Evolutionary conservation across 2,888 invertebrate genomes (phyloP), one percentile per base, ranked within the genome.

Genomic region (Agrilus biguttatus): DNA sequence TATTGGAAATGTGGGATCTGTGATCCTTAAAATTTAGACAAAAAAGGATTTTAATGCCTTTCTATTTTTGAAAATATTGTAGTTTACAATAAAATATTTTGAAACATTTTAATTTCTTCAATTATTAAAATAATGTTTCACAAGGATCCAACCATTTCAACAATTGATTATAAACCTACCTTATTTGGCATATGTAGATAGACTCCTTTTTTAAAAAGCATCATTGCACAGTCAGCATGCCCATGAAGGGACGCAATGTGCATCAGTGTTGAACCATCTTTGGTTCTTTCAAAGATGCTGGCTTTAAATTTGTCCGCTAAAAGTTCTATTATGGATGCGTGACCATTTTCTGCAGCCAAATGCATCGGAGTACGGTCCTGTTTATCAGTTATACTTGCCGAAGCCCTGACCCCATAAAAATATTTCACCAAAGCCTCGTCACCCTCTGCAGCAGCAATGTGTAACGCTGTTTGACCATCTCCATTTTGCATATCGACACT

Each of bases 111-210:
- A n/a, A n/a, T n/a, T n/a, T n/a, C n/a, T n/a, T n/a, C n/a, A n/a
- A n/a, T n/a, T n/a, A n/a, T n/a, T n/a, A n/a, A n/a, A n/a, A n/a
- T n/a, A n/a, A n/a, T n/a, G n/a, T n/a, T n/a, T n/a, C n/a, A n/a
- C n/a, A n/a, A n/a, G n/a, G n/a, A n/a, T n/a, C n/a, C n/a, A n/a
- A n/a, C n/a, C n/a, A n/a, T n/a, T n/a, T n/a, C n/a, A n/a, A n/a
- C n/a, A n/a, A n/a, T n/a, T n/a, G n/a, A n/a, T n/a, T n/a, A n/a
- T n/a, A n/a, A n/a, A n/a, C n/a, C n/a, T 50, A 77, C 83, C 76
- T 97, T 98, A 66, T 98, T 98, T 47, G 98, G 97, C 97, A 99
- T 99, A 63, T 96, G 93, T 17, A 98, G 75, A 52, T 97, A 97
- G 33, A 98, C 97, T 10, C 98, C 98, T 63, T 96, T 93, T 68